Evolutionary conservation across 2,113 vertebrate genomes (phyloP).

Genomic region (Lycaon pictus): DNA sequence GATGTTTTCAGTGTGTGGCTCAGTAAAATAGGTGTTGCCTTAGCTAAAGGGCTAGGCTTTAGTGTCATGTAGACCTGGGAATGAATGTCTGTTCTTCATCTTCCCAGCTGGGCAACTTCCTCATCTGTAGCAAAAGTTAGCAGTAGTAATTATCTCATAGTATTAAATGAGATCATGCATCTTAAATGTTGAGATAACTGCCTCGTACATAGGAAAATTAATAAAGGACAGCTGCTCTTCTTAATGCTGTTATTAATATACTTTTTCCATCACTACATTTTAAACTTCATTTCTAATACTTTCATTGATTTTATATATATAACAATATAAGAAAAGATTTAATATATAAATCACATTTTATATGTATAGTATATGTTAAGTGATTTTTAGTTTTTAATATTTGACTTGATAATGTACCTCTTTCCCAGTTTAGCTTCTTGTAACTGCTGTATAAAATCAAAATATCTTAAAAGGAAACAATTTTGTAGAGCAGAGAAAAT

Average conservation of each 20-base stretch:
- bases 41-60: neutral
- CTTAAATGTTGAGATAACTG: conserved; percentile 2
- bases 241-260: neutral
- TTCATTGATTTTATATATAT: neutral
- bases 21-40: neutral
- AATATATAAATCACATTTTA: neutral
- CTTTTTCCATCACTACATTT: conserved; percentile 35
- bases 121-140: neutral
- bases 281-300: conserved; percentile 38
- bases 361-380: neutral
- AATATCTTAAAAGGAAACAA: neutral
- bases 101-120: conserved; percentile 18
- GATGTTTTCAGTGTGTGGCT: neutral
- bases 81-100: neutral
- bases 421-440: neutral
- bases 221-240: neutral
- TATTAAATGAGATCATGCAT: conserved; percentile 27
- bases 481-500: neutral
- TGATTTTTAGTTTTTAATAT: neutral
- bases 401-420: neutral
- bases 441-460: conserved; percentile 29
- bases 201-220: neutral
- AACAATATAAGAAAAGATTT: neutral
- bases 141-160: conserved; percentile 28
- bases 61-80: neutral